Base-by-base conservation (phyloP, 1,140 invertebrate genomes). In the Maconellicoccus hirsutus region DNA sequence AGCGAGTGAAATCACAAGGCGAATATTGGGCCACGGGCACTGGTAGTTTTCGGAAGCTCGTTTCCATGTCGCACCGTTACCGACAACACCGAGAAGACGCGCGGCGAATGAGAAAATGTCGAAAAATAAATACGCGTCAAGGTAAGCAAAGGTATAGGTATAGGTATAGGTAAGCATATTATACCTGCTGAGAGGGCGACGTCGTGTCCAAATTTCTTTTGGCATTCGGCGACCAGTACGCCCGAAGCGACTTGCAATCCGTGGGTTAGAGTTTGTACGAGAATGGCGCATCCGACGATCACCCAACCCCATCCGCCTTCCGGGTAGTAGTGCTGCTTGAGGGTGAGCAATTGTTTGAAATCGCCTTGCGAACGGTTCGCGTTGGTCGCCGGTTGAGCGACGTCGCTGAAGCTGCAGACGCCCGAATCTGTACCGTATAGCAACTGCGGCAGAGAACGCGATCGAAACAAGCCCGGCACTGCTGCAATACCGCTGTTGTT, bases 221-320 rank as follows among this genome's bases (percentile, higher is more conserved):
- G 75, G 19, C 84, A 80, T 72, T 85, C 81, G 19, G 82, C 73
- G 72, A 82, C 78, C 25, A 87, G 78, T 7, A 84, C 77, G n/a
- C 86, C 86, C 22, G 79, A 81, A 12, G 83, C 83, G 0, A 81
- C 79, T 42, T 88, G 84, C 14, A 87, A 77, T 3, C 87, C 88
- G 71, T 87, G 85, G 8, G 83, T 81, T 16, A 89, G 75, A 12
- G 86, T 77, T 74, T 88, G 84, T 1, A 87, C 84, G 1, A 84
- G 72, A 2, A 87, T 77, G n/a, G 82, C 84, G 27, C 83, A 83
- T 0, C 82, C 76, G 0, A 86, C 77, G 22, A 89, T 82, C 10
- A 88, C 80, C 86, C 87, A 90, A 10, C 88, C 87, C 88, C 88
- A 90, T 0, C 86, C 86, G 19, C 87, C 87, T 75, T 90, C 88